Evolutionary conservation across 2,113 vertebrate species (phyloP).

Genomic region (Turdus rufiventris): DNA sequence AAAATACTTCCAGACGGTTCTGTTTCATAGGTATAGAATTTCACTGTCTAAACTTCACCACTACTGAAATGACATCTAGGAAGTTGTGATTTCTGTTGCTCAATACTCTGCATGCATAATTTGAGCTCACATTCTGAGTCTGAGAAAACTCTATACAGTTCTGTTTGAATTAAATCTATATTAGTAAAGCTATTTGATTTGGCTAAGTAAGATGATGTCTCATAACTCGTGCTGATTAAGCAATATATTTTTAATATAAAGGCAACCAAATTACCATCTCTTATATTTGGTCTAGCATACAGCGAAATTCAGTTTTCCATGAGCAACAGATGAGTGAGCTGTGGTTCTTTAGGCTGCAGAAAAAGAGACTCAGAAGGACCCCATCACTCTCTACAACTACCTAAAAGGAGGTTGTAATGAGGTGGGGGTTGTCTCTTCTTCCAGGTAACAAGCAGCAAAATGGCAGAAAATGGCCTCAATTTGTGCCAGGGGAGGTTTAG

Average conservation of each 20-base stretch:
- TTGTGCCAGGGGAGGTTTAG: neutral
- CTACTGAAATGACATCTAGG: neutral
- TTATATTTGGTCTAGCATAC: neutral
- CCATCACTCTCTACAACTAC: neutral
- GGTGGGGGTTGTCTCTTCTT: neutral
- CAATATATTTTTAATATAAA: neutral
- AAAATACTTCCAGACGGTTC: neutral
- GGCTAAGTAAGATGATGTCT: neutral
- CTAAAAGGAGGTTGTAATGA: neutral
- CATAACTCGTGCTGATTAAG: neutral
- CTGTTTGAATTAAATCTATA: neutral
- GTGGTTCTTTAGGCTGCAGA: neutral
- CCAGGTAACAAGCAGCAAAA: neutral
- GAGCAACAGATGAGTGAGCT: neutral
- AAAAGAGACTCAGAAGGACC: neutral
- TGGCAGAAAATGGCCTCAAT: neutral
- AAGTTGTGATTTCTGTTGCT: neutral
- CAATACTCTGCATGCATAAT: neutral
- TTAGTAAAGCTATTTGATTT: neutral
- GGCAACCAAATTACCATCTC: neutral
- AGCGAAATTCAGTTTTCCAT: neutral
- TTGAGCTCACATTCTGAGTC: neutral
- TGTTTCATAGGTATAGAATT: neutral
- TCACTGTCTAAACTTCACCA: neutral
- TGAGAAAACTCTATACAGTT: neutral